Conservation (phyloP, 2,113 vertebrate species). For the Scopus umbretta region DNA sequence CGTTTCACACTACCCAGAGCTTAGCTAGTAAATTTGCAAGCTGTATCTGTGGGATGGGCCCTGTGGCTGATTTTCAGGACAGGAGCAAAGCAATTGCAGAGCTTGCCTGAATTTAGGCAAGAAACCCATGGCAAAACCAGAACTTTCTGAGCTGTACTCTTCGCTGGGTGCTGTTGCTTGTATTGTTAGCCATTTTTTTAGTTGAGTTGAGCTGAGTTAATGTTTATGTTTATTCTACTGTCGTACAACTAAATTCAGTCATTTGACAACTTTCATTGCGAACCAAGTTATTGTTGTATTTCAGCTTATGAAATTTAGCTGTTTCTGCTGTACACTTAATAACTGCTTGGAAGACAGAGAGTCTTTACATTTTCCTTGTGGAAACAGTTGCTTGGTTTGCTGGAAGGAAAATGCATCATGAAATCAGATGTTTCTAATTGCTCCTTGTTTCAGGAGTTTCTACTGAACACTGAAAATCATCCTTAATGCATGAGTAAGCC, state of each 20-base stretch:
- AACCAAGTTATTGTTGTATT: conserved; percentile 32
- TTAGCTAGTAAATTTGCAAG: neutral
- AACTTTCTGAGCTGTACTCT: neutral
- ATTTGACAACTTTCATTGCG: conserved; percentile 1
- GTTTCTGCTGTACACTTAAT: neutral
- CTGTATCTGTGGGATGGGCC: neutral
- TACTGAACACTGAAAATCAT: conserved; percentile 43
- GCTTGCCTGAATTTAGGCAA: neutral
- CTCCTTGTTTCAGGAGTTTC: conserved; percentile 50
- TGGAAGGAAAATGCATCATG: conserved; percentile 19
- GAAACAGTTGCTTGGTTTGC: conserved; percentile 20
- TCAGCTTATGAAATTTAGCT: conserved; percentile 17
- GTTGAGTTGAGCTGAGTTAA: neutral
- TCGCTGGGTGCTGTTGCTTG: neutral
- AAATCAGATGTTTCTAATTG: conserved; percentile 60
- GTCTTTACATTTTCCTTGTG: neutral
- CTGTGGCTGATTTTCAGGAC: accelerated
- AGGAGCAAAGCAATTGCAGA: neutral
- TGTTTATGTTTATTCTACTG: conserved; percentile 42
- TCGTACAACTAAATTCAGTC: neutral
- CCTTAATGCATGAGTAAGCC: conserved; percentile 61
- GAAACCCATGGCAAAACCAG: neutral
- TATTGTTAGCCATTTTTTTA: neutral
- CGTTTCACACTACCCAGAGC: neutral
- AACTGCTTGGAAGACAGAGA: neutral